Conservation (phyloP, 2,888 invertebrate species). For the Temnothorax rugatulus region DNA sequence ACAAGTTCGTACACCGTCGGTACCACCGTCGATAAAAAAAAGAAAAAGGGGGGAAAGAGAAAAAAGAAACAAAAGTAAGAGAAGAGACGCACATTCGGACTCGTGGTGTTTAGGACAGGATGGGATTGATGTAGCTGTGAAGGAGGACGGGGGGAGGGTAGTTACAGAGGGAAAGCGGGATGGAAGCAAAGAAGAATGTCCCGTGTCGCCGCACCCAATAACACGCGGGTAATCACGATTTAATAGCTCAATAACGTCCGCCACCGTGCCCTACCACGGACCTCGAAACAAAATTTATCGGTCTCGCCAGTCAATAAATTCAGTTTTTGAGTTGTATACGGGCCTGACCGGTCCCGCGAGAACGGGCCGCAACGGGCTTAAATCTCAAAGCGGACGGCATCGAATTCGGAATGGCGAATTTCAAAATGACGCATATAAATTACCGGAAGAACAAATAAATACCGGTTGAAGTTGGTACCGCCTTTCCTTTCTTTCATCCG, state of each 20-base stretch:
- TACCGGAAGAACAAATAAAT: constrained; percentile 63
- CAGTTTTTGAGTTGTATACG: constrained; percentile 80
- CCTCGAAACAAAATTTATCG: constrained; percentile 83
- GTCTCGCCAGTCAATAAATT: constrained; percentile 83
- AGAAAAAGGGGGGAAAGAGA: not conserved
- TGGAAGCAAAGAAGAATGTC: constrained; percentile 69
- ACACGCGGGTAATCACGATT: constrained; percentile 83
- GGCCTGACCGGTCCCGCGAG: constrained; percentile 57
- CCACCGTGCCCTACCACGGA: constrained; percentile 74
- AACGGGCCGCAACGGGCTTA: constrained; percentile 52
- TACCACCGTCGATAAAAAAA: constrained; percentile 17
- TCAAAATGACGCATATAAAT: constrained; percentile 70
- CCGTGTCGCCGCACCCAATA: constrained; percentile 82
- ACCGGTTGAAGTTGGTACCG: constrained; percentile 18
- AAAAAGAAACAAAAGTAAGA: not conserved
- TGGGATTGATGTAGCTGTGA: constrained; percentile 15
- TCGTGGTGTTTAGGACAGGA: constrained; percentile 20
- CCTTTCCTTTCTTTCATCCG: not conserved
- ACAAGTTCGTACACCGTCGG: constrained; percentile 38
- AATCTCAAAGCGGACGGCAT: constrained; percentile 66
- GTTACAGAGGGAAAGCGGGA: not conserved
- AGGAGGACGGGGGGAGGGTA: not conserved
- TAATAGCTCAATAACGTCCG: constrained; percentile 84
- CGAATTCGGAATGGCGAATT: constrained; percentile 67
- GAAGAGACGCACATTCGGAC: constrained; percentile 24